A percentile compares a stretch with the other conserved stretches of the same genome.
These are phyloP conservation scores for Clarias batrachus DNA, from an alignment of 2,113 vertebrate species.

Conservation along the genomic window DNA sequence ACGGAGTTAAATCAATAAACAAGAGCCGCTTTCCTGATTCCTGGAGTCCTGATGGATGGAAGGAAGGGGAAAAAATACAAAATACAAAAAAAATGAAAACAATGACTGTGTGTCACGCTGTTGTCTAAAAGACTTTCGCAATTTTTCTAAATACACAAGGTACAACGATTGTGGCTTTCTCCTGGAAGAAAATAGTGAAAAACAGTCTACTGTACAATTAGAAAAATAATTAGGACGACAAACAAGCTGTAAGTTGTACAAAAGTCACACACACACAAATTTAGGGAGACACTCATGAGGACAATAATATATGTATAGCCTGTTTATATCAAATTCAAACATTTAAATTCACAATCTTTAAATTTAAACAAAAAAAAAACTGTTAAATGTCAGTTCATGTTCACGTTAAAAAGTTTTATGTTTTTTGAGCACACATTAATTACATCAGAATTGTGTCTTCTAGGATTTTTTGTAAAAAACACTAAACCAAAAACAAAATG, in stretches of 20 bases:
- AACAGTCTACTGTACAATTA: neutral
- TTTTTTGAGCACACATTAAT: no score
- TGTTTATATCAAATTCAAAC: no score
- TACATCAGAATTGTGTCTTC: no score
- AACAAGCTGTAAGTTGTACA: no score
- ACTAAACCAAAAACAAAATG: no score
- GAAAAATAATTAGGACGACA: no score
- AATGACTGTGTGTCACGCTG: neutral
- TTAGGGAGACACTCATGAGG: neutral
- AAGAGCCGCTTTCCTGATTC: conserved; percentile 38
- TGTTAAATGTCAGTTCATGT: no score
- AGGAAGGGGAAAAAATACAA: neutral
- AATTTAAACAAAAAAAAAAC: no score
- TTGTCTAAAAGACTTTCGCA: neutral
- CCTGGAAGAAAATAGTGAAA: neutral
- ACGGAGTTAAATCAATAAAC: conserved; percentile 54
- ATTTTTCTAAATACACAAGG: neutral
- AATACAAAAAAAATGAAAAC: neutral
- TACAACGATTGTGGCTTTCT: neutral
- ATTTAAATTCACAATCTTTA: no score
- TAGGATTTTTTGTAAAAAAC: no score
- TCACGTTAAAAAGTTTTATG: no score
- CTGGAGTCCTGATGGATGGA: conserved; percentile 41
- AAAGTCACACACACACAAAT: no score
- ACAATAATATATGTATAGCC: neutral